phyloP scores from a whole-genome alignment of 2,113 vertebrate genomes.

The Oncorhynchus nerka region DNA sequence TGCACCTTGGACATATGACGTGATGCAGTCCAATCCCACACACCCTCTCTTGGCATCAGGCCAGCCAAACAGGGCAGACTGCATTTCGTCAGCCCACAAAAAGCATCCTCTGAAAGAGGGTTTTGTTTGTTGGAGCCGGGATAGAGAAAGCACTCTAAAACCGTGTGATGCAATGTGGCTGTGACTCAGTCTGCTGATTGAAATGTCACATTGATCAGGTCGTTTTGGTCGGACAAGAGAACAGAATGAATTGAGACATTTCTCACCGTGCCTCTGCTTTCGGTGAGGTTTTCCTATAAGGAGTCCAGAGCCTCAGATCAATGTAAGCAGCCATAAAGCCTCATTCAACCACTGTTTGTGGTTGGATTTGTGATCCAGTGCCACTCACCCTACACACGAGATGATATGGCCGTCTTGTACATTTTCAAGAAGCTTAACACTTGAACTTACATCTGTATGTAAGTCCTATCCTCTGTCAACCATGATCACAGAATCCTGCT shows the following conservation, averaged over 20 bases:
- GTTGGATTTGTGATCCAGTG: too few species aligned
- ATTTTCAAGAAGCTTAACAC: too few species aligned
- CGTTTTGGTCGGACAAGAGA: not conserved
- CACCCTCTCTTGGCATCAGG: constrained; percentile 16
- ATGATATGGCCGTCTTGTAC: too few species aligned
- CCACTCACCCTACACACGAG: too few species aligned
- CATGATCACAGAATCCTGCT: too few species aligned
- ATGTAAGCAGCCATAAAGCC: too few species aligned
- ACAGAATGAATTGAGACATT: not conserved
- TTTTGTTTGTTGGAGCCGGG: not conserved
- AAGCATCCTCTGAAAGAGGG: constrained; percentile 17
- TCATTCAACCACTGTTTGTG: too few species aligned
- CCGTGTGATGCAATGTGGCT: constrained; percentile 11
- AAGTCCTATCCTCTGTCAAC: too few species aligned
- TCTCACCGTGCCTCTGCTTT: not conserved
- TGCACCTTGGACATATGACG: not conserved
- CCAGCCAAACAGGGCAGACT: constrained; percentile 18
- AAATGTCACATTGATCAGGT: constrained; percentile 12
- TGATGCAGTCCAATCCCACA: not conserved
- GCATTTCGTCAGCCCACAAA: constrained; percentile 32
- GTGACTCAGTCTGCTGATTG: constrained; percentile 41
- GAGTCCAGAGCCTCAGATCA: too few species aligned
- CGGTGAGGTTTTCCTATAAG: too few species aligned
- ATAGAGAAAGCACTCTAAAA: constrained; percentile 24
- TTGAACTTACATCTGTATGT: too few species aligned